These are phyloP conservation scores for Ciconia boyciana DNA, from an alignment of 2,113 vertebrate genomes.

Conservation along the genomic window DNA sequence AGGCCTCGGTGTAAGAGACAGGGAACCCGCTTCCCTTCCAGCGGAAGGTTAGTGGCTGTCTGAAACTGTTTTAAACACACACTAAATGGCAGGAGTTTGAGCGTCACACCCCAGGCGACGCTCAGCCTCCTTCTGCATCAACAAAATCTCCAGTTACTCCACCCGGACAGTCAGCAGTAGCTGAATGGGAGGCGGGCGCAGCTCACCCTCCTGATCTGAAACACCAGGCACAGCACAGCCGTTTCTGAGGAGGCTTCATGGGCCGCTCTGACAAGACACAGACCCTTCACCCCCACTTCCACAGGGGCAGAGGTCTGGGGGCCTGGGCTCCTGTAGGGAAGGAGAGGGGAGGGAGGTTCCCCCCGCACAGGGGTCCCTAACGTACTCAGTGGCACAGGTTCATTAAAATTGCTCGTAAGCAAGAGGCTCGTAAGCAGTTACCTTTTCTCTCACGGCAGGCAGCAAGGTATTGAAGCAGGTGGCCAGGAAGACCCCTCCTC, in stretches of 20 bases:
- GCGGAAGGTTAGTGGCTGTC: neutral
- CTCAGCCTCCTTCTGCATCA: neutral
- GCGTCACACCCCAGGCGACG: neutral
- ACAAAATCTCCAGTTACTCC: accelerated
- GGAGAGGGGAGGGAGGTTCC: neutral
- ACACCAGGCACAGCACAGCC: neutral
- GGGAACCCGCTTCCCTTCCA: neutral
- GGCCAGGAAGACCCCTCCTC: slow-evolving; percentile 90
- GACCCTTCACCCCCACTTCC: neutral
- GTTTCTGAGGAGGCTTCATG: neutral
- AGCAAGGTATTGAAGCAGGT: slow-evolving; percentile 92
- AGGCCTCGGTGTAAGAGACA: accelerated
- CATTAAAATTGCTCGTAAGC: accelerated
- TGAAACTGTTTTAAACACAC: accelerated
- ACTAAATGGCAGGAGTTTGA: neutral
- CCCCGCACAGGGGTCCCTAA: accelerated
- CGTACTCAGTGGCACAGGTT: accelerated
- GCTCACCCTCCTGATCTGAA: accelerated
- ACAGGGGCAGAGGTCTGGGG: neutral
- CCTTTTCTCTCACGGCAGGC: slow-evolving; percentile 87
- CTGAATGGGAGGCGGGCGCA: accelerated
- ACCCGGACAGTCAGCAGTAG: accelerated
- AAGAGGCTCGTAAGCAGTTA: neutral
- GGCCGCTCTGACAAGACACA: accelerated
- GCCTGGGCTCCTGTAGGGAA: neutral